A percentile compares a stretch with the other conserved stretches of the same genome.
phyloP scores from a whole-genome alignment of 2,888 invertebrate species.

The Hydrotaea cyrtoneurina region DNA sequence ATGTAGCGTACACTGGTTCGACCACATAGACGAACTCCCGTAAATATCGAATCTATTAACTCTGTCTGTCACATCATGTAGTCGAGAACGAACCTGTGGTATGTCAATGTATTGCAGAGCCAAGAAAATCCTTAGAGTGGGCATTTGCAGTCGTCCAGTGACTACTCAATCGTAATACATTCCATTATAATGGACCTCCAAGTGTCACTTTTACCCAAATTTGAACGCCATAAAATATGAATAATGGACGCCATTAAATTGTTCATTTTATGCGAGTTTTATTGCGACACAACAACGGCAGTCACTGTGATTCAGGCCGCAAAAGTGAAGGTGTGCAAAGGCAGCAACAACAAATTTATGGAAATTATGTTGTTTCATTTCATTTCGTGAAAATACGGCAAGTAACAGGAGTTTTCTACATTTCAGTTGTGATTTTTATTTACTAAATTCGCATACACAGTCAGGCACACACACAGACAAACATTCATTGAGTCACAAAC shows the following conservation, averaged over 20 bases:
- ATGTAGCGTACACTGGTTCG: too few species aligned
- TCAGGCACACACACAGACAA: neutral
- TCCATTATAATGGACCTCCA: constrained; percentile 35
- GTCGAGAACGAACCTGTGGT: neutral
- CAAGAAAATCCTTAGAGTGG: neutral
- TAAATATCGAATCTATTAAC: neutral
- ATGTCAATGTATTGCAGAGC: neutral
- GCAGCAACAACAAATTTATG: constrained; percentile 26
- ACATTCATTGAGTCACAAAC: neutral
- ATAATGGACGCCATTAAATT: constrained; percentile 46
- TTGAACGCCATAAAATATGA: constrained; percentile 50
- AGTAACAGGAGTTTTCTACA: constrained; percentile 8
- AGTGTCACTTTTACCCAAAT: constrained; percentile 45
- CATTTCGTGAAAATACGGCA: constrained; percentile 26
- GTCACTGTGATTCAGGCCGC: neutral
- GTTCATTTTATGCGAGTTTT: constrained; percentile 52
- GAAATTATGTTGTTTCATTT: constrained; percentile 16
- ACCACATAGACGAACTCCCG: neutral
- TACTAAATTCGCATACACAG: neutral
- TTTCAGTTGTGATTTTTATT: constrained; percentile 36
- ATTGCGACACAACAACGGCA: constrained; percentile 20
- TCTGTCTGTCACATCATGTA: neutral
- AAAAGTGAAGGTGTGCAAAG: constrained; percentile 2
- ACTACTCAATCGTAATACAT: neutral
- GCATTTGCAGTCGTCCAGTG: neutral